Base-by-base conservation (phyloP, 2,888 invertebrate genomes). In the Ophion ellenae region DNA sequence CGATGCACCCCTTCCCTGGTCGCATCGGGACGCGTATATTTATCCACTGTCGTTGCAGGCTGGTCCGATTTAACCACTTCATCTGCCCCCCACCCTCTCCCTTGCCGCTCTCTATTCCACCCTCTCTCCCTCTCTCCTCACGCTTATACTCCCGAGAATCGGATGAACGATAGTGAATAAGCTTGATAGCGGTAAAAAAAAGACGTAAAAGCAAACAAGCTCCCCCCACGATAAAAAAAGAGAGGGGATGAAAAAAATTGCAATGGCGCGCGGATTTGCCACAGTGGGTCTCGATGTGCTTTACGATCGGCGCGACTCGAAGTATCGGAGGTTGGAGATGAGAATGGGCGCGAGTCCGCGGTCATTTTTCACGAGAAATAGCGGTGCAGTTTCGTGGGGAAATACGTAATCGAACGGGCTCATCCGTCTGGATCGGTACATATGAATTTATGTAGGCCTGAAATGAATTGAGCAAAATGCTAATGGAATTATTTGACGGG, bases 81-180 rank as follows among this genome's bases (percentile, higher is more conserved):
- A 45, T 66, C 69, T 45, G 57, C 47, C 14, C 47, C 32, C 57
- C 28, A 20, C 67, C 20, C 20, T 17, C 6, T n/a, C 24, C 3
- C 61, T 32, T 32, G 32, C 61, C 2, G 17, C 5, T 36, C n/a
- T 32, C 28, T 45, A 2, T 64, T 40, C 53, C 11, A 0, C 45
- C 20, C n/a, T 10, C 64, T n/a, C 32, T 24, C 71, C 17, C 64
- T 57, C 75, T 17, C 53, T 53, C 53, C 17, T 14, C 53, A 17
- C 4, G 14, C 14, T 5, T 53, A 17, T 17, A 66, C 76, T 76
- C 85, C 45, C 76, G 80, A 74, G 74, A 73, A 80, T 86, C 81
- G 83, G 69, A 83, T 83, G 83, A 76, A 80, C 83, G 85, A 81
- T 85, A 82, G 76, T 79, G 67, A 82, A 64, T 71, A 20, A 79